A percentile compares a stretch with the other conserved stretches of the same genome.
phyloP scores from a whole-genome alignment of 2,113 vertebrate genomes.

The Catharus bicknelli region DNA sequence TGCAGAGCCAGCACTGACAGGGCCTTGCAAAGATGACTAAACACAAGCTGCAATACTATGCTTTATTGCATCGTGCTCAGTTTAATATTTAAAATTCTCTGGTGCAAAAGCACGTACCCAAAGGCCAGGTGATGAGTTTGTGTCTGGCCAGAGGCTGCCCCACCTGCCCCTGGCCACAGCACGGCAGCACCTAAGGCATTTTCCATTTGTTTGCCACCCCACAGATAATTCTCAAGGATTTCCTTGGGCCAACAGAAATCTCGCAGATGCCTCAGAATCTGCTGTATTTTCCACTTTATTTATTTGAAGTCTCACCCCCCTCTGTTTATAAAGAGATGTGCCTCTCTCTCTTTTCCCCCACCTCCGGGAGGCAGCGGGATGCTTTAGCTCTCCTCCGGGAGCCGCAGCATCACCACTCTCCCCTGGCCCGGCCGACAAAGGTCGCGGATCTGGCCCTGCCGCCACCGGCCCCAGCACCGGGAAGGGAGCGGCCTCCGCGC shows the following conservation, averaged over 20 bases:
- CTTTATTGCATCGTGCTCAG: fast-evolving
- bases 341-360: no score
- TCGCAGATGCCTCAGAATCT: background rate
- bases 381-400: background rate
- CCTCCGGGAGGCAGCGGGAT: background rate
- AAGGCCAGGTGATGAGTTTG: background rate
- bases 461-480: background rate
- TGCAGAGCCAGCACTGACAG: background rate
- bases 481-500: background rate
- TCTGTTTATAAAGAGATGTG: background rate
- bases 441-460: background rate
- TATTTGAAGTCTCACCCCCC: background rate
- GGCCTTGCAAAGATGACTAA: background rate
- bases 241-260: background rate
- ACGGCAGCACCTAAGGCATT: background rate
- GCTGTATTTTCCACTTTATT: background rate
- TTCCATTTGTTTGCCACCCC: background rate
- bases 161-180: background rate
- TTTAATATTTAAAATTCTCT: background rate
- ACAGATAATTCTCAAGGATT: background rate
- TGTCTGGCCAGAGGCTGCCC: fast-evolving
- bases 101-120: fast-evolving
- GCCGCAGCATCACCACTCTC: background rate
- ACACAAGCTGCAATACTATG: background rate
- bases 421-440: no score